A percentile compares a stretch with the other conserved stretches of the same genome.
phyloP scores from a whole-genome alignment of 53 echinoderm and acorn worm genomes.

The Glandiceps talaboti region DNA sequence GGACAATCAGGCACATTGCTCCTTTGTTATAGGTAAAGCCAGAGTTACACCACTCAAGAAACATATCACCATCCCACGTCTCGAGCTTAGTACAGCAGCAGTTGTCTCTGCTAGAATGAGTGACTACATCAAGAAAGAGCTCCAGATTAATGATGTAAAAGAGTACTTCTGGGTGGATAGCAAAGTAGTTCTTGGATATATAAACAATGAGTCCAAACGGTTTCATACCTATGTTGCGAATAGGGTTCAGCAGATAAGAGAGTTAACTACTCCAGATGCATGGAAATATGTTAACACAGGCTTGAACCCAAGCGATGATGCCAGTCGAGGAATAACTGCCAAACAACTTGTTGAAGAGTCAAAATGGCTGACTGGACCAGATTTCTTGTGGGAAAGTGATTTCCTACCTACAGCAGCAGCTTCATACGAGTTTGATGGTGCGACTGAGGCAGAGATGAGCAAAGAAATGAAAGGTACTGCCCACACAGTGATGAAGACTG shows the following conservation, averaged over 20 bases:
- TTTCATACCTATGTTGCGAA: background rate
- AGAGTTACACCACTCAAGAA: slow-evolving; percentile 42
- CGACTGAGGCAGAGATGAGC: too few species aligned
- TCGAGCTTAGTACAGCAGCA: background rate
- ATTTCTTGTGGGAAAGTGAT: slow-evolving; percentile 16
- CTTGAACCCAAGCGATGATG: background rate
- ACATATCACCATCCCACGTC: too few species aligned
- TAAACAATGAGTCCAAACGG: slow-evolving; percentile 2
- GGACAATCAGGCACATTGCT: background rate
- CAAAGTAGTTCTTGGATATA: slow-evolving; percentile 5
- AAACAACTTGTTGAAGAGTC: slow-evolving; percentile 2
- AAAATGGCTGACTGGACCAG: slow-evolving; percentile 24
- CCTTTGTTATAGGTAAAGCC: slow-evolving; percentile 25
- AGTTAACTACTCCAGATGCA: background rate
- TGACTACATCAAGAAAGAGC: background rate
- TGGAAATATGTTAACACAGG: background rate
- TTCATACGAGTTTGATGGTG: too few species aligned
- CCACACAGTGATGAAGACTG: too few species aligned
- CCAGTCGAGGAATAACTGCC: slow-evolving; percentile 1
- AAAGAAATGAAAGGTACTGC: too few species aligned
- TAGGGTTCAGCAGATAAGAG: background rate
- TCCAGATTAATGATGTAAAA: background rate
- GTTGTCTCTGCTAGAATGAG: background rate
- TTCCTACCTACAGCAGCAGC: background rate
- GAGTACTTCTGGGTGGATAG: background rate